These are phyloP conservation scores for Podarcis lilfordi DNA, from an alignment of 2,797 vertebrate genomes.

Conservation along the genomic window DNA sequence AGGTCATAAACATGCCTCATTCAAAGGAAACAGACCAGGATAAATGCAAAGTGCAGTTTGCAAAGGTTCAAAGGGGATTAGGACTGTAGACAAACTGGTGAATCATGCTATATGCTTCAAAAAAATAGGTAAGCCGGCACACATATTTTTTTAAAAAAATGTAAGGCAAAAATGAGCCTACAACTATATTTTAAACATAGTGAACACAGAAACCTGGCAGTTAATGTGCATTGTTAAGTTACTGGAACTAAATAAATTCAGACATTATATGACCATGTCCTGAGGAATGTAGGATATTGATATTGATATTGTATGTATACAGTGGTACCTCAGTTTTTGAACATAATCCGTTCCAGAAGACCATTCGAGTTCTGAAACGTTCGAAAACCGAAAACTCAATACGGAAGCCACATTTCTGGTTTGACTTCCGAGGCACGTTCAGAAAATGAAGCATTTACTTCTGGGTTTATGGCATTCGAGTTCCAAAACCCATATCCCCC, in stretches of 20 bases:
- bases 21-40: neutral
- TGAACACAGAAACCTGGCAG: neutral
- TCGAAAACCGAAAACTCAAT: no score
- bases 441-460: no score
- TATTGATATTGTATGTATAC: neutral
- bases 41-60: neutral
- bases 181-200: neutral
- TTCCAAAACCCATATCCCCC: no score
- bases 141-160: neutral
- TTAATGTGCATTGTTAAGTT: neutral
- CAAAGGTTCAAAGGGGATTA: neutral
- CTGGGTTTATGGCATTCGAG: no score
- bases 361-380: no score
- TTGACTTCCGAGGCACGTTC: no score
- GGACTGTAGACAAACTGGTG: neutral
- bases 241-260: neutral
- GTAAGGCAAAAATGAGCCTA: neutral
- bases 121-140: neutral
- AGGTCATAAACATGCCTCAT: neutral
- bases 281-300: neutral
- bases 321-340: no score
- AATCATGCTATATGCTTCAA: neutral
- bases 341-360: no score
- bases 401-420: no score
- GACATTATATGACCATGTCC: neutral